Conservation (phyloP, 2,888 invertebrate species). For the Thymelicus sylvestris region DNA sequence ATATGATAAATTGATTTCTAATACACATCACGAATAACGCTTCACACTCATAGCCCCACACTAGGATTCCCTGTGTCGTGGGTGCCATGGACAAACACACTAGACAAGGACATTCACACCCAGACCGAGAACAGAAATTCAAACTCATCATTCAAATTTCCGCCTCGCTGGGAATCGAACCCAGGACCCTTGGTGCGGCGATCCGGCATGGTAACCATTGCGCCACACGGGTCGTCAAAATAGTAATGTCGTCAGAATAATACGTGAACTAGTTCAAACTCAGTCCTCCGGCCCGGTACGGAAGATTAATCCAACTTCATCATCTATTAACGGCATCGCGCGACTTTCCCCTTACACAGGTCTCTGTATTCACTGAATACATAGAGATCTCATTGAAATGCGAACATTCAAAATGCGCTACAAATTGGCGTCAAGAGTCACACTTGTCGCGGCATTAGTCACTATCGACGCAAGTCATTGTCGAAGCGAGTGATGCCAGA, state of each 20-base stretch:
- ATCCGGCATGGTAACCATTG: too few relatives aligned
- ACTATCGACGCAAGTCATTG: conserved; percentile 11
- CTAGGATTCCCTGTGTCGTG: too few relatives aligned
- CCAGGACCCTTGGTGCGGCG: too few relatives aligned
- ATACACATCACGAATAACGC: not conserved
- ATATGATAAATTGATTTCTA: conserved; percentile 3
- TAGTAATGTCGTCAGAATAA: too few relatives aligned
- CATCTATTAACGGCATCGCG: not conserved
- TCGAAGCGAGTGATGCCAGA: not conserved
- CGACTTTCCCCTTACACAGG: not conserved
- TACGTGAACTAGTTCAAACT: conserved; percentile 1
- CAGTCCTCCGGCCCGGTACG: not conserved
- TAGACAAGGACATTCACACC: too few relatives aligned
- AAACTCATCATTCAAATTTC: too few relatives aligned
- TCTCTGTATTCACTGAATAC: not conserved
- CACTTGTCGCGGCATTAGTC: conserved; percentile 9
- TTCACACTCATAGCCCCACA: too few relatives aligned
- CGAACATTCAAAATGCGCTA: not conserved
- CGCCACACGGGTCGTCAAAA: too few relatives aligned
- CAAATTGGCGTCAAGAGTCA: not conserved
- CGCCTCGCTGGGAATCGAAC: too few relatives aligned
- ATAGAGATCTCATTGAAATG: not conserved
- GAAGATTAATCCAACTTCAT: not conserved
- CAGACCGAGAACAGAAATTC: too few relatives aligned
- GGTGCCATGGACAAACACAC: too few relatives aligned